Base-by-base conservation (phyloP, 2,888 invertebrate species). In the Drosophila barbarae region DNA sequence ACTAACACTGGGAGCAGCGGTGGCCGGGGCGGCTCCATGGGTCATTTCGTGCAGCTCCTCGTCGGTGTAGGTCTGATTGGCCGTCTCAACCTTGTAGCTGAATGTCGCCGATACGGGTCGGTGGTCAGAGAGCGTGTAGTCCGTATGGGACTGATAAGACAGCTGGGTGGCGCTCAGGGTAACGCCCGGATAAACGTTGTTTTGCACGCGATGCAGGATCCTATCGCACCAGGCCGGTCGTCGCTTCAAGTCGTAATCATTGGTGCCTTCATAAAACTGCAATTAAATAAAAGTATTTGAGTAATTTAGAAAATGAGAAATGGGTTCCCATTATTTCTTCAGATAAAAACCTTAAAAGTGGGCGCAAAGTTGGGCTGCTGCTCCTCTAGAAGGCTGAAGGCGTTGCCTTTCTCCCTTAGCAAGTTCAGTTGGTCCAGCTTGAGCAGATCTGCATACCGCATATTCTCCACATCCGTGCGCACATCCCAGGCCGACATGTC, bases 141-240 rank as follows among this genome's bases (percentile, higher is more conserved):
- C 91, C 1, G 93, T 92, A 87, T 96, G 92, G 82, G 95, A 93
- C 82, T 92, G 92, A 89, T 98, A 98, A 2, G 93, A 93, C 55
- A 93, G 86, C 76, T 95, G 93, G 44, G 94, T 92, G 5, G 94
- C 93, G 70, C 93, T 91, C 30, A 98, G 90, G 3, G 93, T 93
- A 21, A 95, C 92, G 82, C 95, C 94, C 74, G 95, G 95, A 86
- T 96, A 96, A 73, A 94, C 94, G 86, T 96, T 93, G 0, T 92
- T 92, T 83, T 95, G 94, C 23, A 95, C 95, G 90, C 94, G 94
- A 91, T 95, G 95, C 41, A 98, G 90, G 77, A 98, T 94, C 68
- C 98, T 92, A 90, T 98, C 98, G 12, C 97, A 97, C 97, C 98
- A 98, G 0, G 97, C 96, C 4, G 98, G 98, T 77, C 96, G 92